Base-by-base conservation (phyloP, 2,113 vertebrate genomes). In the Ageneiosus marmoratus region DNA sequence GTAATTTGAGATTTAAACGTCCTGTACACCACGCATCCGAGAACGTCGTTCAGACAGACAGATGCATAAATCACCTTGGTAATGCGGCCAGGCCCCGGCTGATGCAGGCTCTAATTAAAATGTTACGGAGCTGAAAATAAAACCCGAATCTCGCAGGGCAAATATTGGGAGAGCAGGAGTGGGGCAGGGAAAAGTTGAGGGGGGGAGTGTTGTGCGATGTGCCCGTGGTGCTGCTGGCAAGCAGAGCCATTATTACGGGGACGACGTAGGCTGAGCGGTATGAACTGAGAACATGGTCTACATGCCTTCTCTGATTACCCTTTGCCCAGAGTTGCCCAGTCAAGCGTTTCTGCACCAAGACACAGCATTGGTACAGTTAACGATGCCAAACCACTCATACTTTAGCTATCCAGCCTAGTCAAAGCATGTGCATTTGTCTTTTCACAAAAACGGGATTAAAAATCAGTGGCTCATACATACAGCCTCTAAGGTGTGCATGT, bases 61-160 rank as follows among this genome's bases (percentile, higher is more conserved):
- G 85, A 84, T 77, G 78, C n/a, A 84, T 87, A 81, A 84, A 87
- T 81, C 85, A 81, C 80, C 65, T 22, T 32, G 12, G 69, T 87
- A 87, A 85, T 80, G 86, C 74, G 80, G 86, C 60, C 65, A 27
- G 55, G 77, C 65, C 63, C 62, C 34, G 75, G 32, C 41, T 48
- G 67, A 80, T 70, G 56, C 48, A 18, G 44, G 60, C 62, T 87
- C 53, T 85, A 85, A 83, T 87, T 83, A 83, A 85, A 87, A 69
- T 34, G 58, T 81, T 70, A 48, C 67, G 13, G 58, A 50, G 80
- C 76, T 53, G 50, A 87, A 87, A 85, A 87, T 84, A 84, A 79
- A 87, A 67, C 63, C 29, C 18, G n/a, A 69, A 80, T 81, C 79
- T 82, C 27, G 6, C 32, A 51, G 67, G 58, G 80, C 58, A 75